These are phyloP conservation scores for Coptodon bakossiorum DNA, from an alignment of 2,113 vertebrate genomes.

Conservation along the genomic window DNA sequence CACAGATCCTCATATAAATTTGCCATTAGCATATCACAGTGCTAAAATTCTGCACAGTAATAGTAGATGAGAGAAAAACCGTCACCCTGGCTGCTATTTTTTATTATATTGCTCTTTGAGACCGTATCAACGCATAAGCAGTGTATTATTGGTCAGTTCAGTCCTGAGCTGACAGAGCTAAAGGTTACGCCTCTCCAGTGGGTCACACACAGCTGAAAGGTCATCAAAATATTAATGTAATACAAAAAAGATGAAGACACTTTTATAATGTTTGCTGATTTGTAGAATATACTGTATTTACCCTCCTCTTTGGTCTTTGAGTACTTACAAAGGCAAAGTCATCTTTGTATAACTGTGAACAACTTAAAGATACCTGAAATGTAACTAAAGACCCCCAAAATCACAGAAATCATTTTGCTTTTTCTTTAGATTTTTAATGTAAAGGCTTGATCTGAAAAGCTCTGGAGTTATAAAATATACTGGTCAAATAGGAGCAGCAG, in stretches of 20 bases:
- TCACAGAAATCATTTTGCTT: background rate
- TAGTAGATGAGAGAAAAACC: background rate
- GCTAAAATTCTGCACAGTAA: background rate
- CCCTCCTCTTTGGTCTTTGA: background rate
- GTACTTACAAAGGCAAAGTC: background rate
- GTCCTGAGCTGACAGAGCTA: background rate
- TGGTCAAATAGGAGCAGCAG: background rate
- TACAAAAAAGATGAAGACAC: background rate
- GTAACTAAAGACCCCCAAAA: background rate
- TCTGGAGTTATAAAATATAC: background rate
- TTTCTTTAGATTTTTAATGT: background rate
- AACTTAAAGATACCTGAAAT: background rate
- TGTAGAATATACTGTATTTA: fast-evolving
- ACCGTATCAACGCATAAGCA: fast-evolving
- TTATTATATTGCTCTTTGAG: background rate
- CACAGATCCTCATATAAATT: background rate
- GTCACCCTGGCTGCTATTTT: background rate
- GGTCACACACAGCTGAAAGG: background rate
- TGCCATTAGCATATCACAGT: fast-evolving
- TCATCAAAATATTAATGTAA: background rate
- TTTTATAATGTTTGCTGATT: background rate
- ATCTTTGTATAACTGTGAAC: background rate
- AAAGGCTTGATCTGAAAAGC: background rate
- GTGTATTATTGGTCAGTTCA: background rate
- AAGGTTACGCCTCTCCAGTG: background rate